These are phyloP conservation scores for Polyommatus icarus DNA, from an alignment of 2,888 invertebrate species.

Conservation along the genomic window DNA sequence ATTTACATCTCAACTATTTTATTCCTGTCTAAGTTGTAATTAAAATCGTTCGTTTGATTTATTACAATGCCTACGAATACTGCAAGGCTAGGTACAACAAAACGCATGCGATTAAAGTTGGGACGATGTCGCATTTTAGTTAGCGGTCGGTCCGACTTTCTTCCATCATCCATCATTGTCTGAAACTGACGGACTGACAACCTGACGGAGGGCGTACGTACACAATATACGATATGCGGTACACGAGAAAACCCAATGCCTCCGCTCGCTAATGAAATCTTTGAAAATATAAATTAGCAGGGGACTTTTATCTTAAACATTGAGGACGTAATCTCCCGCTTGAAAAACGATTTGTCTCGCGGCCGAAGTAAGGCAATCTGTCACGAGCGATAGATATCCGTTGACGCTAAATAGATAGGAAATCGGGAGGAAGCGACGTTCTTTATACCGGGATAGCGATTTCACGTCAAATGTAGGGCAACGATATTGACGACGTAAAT, in stretches of 20 bases:
- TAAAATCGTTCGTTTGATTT: constrained; percentile 18
- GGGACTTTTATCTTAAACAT: not conserved
- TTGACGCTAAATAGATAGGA: constrained; percentile 19
- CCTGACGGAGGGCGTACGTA: constrained; percentile 6
- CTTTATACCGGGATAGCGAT: constrained; percentile 10
- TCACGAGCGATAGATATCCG: constrained; percentile 21
- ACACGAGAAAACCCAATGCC: constrained; percentile 8
- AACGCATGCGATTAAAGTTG: not conserved
- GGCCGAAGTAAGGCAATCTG: constrained; percentile 4
- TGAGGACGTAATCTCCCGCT: constrained; percentile 20
- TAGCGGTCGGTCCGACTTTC: constrained; percentile 14
- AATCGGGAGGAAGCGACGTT: constrained; percentile 10
- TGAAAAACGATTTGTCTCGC: constrained; percentile 23
- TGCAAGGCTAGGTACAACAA: not conserved
- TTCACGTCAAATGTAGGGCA: constrained; percentile 12
- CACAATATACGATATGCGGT: constrained; percentile 6
- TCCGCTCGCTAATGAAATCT: constrained; percentile 17
- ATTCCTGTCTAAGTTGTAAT: constrained; percentile 6
- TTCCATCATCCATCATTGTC: constrained; percentile 20
- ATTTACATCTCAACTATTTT: constrained; percentile 24
- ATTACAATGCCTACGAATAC: not conserved
- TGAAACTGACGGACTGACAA: constrained; percentile 9
- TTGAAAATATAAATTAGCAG: constrained; percentile 11
- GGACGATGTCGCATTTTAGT: constrained; percentile 12
- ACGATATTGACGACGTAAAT: not conserved